Base-by-base conservation (phyloP, 2,797 vertebrate species). In the Psittacula echo region DNA sequence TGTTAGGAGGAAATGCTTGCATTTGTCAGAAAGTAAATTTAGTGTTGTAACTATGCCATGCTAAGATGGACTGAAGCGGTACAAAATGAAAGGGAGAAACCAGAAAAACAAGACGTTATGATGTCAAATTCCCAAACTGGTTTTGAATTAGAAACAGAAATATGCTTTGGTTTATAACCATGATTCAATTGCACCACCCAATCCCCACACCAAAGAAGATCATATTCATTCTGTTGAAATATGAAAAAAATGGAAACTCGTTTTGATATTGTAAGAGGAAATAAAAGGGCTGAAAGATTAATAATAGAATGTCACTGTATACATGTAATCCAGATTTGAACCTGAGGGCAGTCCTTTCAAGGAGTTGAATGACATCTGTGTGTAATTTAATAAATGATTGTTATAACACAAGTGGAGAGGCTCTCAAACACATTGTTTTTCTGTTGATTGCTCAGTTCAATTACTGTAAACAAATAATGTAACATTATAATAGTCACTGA, bases 331-430 rank as follows among this genome's bases (percentile, higher is more conserved):
- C 83, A 95, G 48, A 45, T 93, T 96, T 97, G 95, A 93, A 77
- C 65, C 41, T 53, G 29, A 93, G 95, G 96, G 77, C 95, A 97
- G 89, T 94, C 47, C 86, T 95, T 96, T 92, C 64, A 80, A 95
- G 44, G 37, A 93, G 54, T 0, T 94, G 90, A 95, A 94, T 86
- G 70, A 86, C 94, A 92, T 84, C 92, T 94, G 20, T 89, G 53
- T 82, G 87, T 93, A 97, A 95, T 97, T 97, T 96, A 96, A 95
- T 95, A 96, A 96, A 92, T 93, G 56, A 48, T 45, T 94, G 72
- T 96, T 95, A 45, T 82, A 94, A 70, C 76, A 67, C 45, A 89
- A 96, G 82, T 91, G 61, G 88, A 82, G 67, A 93, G 95, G 93
- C 87, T 82, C 92, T 97, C 86, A 93, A 80, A 90, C 58, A 93